phyloP scores from a whole-genome alignment of 92 coral and sea anemone species.

The Zoanthus gigantus region DNA sequence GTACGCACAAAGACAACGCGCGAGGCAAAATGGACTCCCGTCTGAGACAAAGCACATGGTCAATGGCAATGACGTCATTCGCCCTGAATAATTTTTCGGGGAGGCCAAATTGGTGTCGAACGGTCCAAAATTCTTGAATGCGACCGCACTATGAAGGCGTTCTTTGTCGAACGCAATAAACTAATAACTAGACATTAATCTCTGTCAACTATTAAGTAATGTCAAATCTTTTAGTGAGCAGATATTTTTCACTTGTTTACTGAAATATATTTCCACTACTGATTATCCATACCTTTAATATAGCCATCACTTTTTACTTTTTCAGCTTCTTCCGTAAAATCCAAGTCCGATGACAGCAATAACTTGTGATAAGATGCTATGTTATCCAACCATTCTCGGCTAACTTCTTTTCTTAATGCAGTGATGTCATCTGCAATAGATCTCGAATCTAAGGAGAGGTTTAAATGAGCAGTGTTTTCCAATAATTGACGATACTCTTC shows the following conservation, averaged over 20 bases:
- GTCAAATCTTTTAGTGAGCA: not conserved
- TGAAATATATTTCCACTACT: not conserved
- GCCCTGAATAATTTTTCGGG: too few relatives aligned
- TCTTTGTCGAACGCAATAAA: too few relatives aligned
- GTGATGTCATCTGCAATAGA: not conserved
- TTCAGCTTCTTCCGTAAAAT: conserved; percentile 42
- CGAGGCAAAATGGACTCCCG: too few relatives aligned
- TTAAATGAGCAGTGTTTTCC: not conserved
- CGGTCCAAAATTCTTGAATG: too few relatives aligned
- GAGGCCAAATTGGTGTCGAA: too few relatives aligned
- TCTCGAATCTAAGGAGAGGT: not conserved
- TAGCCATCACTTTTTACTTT: conserved; percentile 31
- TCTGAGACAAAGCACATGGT: too few relatives aligned
- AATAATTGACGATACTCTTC: conserved; percentile 14
- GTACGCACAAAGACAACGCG: too few relatives aligned
- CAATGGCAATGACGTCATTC: too few relatives aligned
- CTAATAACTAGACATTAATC: not conserved
- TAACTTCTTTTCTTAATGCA: conserved; percentile 2
- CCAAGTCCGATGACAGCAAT: conserved; percentile 33
- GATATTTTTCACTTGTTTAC: not conserved
- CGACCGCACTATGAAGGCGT: too few relatives aligned
- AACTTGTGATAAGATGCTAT: conserved; percentile 24
- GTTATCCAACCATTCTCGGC: conserved; percentile 43
- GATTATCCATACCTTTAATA: conserved; percentile 31
- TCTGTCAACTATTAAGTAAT: not conserved